Conservation (phyloP, 2,888 invertebrate species). For the Hipparchia semele region DNA sequence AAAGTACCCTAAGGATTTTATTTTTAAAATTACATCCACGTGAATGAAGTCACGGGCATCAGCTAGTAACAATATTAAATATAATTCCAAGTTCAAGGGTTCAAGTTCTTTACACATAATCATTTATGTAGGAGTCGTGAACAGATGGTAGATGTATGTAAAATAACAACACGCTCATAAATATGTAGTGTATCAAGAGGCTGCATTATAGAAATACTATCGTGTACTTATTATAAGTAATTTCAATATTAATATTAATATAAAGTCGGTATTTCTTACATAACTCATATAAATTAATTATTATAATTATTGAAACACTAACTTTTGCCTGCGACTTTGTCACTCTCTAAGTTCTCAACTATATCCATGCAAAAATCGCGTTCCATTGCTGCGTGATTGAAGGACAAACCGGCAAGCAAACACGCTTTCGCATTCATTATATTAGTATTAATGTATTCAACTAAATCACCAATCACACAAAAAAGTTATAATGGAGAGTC, state of each 20-base stretch:
- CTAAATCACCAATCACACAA: not conserved
- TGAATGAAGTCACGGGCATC: no score
- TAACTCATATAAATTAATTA: slow-evolving; percentile 9
- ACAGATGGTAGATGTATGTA: slow-evolving; percentile 5
- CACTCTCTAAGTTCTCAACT: no score
- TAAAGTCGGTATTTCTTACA: slow-evolving; percentile 11
- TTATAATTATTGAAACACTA: not conserved
- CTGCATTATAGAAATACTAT: slow-evolving; percentile 5
- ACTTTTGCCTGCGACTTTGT: no score
- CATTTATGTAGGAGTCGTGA: slow-evolving; percentile 2
- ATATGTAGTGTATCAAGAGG: not conserved
- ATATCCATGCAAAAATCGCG: no score
- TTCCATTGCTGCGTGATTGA: no score
- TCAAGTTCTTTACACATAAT: not conserved
- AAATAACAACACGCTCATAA: slow-evolving; percentile 6
- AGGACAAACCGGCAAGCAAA: no score
- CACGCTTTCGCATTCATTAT: no score
- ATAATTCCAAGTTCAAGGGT: slow-evolving; percentile 8
- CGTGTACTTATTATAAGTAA: not conserved
- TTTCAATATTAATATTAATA: slow-evolving; percentile 15
- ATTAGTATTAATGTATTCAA: no score
- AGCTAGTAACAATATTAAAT: no score
- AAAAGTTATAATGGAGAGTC: not conserved
- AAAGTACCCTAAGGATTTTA: no score
- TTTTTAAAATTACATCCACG: no score